phyloP scores from a whole-genome alignment of 1,140 invertebrate genomes.

The Oscheius sp. region DNA sequence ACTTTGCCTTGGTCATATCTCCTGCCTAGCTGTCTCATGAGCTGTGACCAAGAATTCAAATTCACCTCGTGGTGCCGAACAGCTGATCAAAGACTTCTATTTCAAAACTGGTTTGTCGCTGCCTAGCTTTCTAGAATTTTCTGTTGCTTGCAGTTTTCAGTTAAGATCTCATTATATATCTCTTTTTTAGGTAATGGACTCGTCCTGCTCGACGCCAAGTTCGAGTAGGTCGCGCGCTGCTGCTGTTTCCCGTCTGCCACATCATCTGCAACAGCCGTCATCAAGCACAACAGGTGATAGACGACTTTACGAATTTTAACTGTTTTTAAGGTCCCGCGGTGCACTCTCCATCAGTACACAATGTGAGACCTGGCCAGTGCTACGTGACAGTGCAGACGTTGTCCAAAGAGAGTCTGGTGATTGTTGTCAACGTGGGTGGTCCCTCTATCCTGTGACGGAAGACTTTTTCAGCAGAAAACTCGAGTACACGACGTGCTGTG shows the following conservation, averaged over 20 bases:
- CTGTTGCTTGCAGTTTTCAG: too few relatives aligned
- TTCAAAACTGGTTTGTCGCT: too few relatives aligned
- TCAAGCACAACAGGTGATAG: background rate
- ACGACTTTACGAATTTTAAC: background rate
- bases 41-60: too few relatives aligned
- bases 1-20: too few relatives aligned
- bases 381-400: conserved; percentile 65
- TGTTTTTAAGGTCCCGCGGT: background rate
- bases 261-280: conserved; percentile 34
- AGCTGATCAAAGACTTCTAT: too few relatives aligned
- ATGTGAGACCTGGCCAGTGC: conserved; percentile 23
- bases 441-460: conserved; percentile 8
- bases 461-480: conserved; percentile 72
- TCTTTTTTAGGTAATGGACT: conserved; percentile 28
- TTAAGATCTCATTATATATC: too few relatives aligned
- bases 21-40: too few relatives aligned
- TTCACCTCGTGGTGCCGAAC: too few relatives aligned
- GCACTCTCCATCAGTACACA: conserved; percentile 5
- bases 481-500: conserved; percentile 78
- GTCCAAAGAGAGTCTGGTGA: conserved; percentile 69
- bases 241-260: conserved; percentile 19
- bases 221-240: conserved; percentile 22
- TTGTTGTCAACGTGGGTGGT: conserved; percentile 68
- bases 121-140: too few relatives aligned
- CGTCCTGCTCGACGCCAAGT: conserved; percentile 28